Conservation (phyloP, 2,888 invertebrate genomes). For the Lydus trimaculatus region DNA sequence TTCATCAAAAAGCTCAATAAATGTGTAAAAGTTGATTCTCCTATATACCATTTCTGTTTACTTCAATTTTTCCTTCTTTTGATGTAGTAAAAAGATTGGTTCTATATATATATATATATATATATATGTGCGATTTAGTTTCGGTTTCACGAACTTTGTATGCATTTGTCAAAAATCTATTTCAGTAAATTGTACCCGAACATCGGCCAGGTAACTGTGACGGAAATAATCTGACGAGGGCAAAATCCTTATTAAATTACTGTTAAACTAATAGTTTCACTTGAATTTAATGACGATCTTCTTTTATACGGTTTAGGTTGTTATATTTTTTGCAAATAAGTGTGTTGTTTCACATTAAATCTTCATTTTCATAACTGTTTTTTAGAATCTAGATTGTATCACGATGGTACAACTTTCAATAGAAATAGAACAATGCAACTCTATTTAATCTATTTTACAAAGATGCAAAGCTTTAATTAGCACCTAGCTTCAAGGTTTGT, state of each 20-base stretch:
- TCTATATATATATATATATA: too few relatives aligned
- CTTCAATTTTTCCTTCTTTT: neutral
- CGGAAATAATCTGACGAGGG: conserved; percentile 20
- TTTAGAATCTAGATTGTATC: neutral
- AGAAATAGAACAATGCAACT: conserved; percentile 21
- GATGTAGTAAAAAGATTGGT: too few relatives aligned
- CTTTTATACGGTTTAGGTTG: neutral
- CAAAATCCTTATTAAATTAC: conserved; percentile 17
- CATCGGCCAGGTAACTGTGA: conserved; percentile 23
- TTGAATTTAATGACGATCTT: neutral
- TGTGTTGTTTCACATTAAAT: neutral
- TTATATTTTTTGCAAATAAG: neutral
- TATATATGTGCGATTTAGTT: too few relatives aligned
- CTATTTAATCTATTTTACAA: conserved; percentile 23
- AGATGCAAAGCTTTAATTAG: conserved; percentile 24
- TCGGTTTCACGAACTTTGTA: conserved; percentile 20
- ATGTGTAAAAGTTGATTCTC: neutral
- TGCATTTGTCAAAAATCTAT: conserved; percentile 23
- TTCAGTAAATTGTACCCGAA: conserved; percentile 15
- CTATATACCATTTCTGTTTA: neutral
- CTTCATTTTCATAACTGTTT: neutral
- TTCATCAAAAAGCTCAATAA: neutral
- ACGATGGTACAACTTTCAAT: neutral
- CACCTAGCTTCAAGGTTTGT: conserved; percentile 22
- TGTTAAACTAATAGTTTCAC: too few relatives aligned